Percentiles rank a stretch among this genome's conserved stretches.
Evolutionary conservation across 2,888 invertebrate genomes (phyloP).

Genomic region (Hemicrepidius hirtus): DNA sequence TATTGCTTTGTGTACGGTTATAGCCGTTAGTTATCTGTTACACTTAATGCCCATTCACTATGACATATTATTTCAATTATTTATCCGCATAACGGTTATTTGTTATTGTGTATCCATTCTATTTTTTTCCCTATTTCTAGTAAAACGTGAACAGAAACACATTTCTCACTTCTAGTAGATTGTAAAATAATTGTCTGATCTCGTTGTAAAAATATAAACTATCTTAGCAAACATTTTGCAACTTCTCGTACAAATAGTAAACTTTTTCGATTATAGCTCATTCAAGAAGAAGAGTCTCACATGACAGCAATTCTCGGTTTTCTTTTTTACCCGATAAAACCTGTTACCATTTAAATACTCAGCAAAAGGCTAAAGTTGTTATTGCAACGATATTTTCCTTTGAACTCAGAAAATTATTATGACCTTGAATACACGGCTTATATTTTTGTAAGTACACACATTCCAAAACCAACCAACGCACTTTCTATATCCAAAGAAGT

Average conservation of each 20-base stretch:
- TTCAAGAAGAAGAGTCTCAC: conserved; percentile 15
- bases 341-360: conserved; percentile 26
- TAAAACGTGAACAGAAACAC: conserved; percentile 27
- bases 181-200: conserved; percentile 13
- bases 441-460: conserved; percentile 6
- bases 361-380: conserved; percentile 21
- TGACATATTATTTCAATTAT: conserved; percentile 37
- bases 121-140: conserved; percentile 22
- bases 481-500: background rate
- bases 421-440: conserved; percentile 14
- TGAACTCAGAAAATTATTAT: conserved; percentile 20
- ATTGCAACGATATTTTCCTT: conserved; percentile 16
- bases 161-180: conserved; percentile 8
- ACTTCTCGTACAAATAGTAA: background rate
- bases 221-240: background rate
- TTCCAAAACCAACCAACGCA: background rate
- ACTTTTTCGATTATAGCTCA: background rate
- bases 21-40: conserved; percentile 32
- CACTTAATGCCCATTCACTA: conserved; percentile 34
- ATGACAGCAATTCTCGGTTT: conserved; percentile 13
- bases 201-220: background rate
- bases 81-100: conserved; percentile 27
- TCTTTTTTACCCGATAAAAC: background rate
- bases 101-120: conserved; percentile 29
- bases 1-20: conserved; percentile 28